Conservation (phyloP, 2,113 vertebrate genomes). For the Ellobius talpinus region DNA sequence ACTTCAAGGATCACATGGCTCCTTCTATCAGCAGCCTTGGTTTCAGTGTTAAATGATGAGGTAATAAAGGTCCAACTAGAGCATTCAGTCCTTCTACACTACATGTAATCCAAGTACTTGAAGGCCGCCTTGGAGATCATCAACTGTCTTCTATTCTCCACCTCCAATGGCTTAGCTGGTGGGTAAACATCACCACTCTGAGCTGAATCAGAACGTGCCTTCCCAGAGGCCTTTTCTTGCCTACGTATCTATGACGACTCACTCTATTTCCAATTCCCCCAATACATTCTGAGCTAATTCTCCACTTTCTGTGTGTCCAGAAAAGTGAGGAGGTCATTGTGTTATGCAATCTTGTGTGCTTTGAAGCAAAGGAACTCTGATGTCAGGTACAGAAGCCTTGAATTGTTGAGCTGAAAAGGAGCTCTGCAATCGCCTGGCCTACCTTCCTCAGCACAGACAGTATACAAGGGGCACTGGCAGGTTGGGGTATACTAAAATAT, state of each 20-base stretch:
- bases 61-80: background rate
- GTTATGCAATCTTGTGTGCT: background rate
- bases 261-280: background rate
- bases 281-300: slow-evolving; percentile 24
- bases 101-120: slow-evolving; percentile 48
- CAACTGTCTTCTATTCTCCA: background rate
- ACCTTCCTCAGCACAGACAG: background rate
- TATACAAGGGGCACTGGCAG: background rate
- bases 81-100: slow-evolving; percentile 13
- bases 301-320: background rate
- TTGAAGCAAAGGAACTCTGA: background rate
- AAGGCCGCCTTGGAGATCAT: slow-evolving; percentile 21
- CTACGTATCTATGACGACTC: background rate
- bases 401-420: background rate
- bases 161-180: background rate
- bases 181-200: background rate
- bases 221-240: background rate
- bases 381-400: background rate
- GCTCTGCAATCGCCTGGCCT: background rate
- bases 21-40: background rate
- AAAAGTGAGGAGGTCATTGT: background rate
- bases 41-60: background rate
- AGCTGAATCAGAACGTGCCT: background rate
- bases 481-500: background rate
- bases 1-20: background rate